phyloP scores from a whole-genome alignment of 2,888 invertebrate genomes.

The Homarus gammarus region DNA sequence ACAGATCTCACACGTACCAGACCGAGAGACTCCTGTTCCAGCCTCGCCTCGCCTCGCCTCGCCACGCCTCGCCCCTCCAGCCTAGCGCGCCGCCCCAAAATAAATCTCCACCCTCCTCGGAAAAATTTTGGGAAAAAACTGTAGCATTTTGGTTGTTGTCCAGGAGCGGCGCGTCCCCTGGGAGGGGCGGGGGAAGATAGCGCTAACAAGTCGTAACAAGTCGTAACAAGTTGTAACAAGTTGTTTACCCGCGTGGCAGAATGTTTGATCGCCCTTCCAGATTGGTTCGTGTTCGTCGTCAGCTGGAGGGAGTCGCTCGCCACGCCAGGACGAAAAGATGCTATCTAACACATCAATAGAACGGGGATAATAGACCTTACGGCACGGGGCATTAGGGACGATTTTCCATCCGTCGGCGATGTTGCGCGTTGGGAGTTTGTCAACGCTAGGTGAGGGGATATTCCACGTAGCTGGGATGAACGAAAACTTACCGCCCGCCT shows the following conservation, averaged over 20 bases:
- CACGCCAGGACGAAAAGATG: constrained; percentile 3
- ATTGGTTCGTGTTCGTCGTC: constrained; percentile 61
- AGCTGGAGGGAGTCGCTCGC: neutral
- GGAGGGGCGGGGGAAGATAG: constrained; percentile 73
- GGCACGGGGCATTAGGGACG: neutral
- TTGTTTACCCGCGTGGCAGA: constrained; percentile 72
- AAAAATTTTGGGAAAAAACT: constrained; percentile 68
- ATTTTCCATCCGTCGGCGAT: neutral
- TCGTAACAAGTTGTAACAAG: constrained; percentile 75
- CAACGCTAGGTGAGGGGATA: neutral
- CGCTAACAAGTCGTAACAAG: constrained; percentile 75
- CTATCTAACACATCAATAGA: neutral
- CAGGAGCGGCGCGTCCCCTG: constrained; percentile 65
- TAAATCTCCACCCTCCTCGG: constrained; percentile 26
- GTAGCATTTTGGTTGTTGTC: constrained; percentile 72
- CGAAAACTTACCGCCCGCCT: constrained; percentile 41
- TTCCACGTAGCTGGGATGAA: constrained; percentile 38
- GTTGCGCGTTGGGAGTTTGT: too few species aligned
- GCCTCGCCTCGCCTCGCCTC: neutral
- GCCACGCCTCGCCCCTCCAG: neutral
- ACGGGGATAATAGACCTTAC: constrained; percentile 22
- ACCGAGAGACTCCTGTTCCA: too few species aligned
- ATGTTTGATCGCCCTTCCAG: constrained; percentile 62
- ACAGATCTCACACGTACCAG: too few species aligned
- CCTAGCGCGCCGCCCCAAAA: neutral